Conservation (phyloP, 2,113 vertebrate species). For the Heptranchias perlo region DNA sequence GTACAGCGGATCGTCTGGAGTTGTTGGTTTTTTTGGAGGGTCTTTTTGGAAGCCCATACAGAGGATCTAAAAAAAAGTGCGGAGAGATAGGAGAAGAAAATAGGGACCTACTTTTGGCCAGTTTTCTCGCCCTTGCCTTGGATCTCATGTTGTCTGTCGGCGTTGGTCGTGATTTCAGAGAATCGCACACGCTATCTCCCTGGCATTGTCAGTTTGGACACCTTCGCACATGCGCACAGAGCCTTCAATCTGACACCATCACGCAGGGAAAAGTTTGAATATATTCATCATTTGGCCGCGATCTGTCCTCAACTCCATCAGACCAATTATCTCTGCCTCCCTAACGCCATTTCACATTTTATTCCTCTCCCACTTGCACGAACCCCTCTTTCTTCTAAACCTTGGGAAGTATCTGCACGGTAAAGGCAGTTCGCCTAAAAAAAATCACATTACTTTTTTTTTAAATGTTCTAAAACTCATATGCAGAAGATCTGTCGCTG, state of each 20-base stretch:
- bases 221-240: constrained; percentile 99
- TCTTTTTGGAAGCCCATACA: constrained; percentile 23
- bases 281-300: constrained; percentile 44
- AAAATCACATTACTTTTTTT: neutral
- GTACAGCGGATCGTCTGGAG: constrained; percentile 26
- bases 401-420: neutral
- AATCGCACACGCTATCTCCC: constrained; percentile 98
- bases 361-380: constrained; percentile 50
- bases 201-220: constrained; percentile 99
- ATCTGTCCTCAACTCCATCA: constrained; percentile 55
- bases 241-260: constrained; percentile 99
- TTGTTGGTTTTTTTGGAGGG: constrained; percentile 6
- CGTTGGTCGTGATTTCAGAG: constrained; percentile 83
- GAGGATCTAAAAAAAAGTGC: constrained; percentile 33
- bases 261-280: constrained; percentile 95
- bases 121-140: constrained; percentile 98
- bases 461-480: neutral
- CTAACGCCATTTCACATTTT: constrained; percentile 55
- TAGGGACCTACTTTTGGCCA: constrained; percentile 93
- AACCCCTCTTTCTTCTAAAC: neutral
- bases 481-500: neutral
- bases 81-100: constrained; percentile 43
- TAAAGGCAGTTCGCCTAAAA: neutral
- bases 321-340: constrained; percentile 85
- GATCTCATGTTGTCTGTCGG: constrained; percentile 87